Evolutionary conservation across 92 coral and sea anemone species (phyloP), one percentile per base, ranked within the genome.

Genomic region (Galaxea fascicularis): DNA sequence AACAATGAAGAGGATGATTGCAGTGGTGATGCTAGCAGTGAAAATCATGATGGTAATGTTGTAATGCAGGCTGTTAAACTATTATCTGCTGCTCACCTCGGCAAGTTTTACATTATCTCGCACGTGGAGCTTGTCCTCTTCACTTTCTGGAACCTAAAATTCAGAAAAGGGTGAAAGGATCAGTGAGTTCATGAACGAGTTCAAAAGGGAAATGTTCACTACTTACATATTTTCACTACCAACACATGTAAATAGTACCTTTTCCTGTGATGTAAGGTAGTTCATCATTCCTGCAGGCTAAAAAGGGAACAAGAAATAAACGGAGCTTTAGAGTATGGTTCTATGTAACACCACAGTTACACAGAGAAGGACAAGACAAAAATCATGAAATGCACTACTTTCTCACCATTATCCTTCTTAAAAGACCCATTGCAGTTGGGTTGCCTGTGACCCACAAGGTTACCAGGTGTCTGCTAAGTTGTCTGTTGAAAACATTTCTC

Each of bases 381-480:
- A 29, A 65, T 22, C 57, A 15, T 3, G 20, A 31, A 27, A 25
- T 6, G 11, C n/a, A n/a, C 14, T 10, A 35, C 8, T 21, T 26
- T 18, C 73, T 81, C 65, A 96, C 99, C 95, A 94, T 89, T 82
- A 94, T 94, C 78, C 99, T 87, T 65, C 83, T 93, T 31, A 96
- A 89, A 31, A 96, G 93, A 0, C 94, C 98, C 97, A 96, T 87
- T 9, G 98, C 99, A 25, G 99, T 96, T n/a, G 99, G 99, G 71
- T 96, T 95, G 3, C 99, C 99, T 49, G 99, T 96, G 56, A 93
- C 94, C 99, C 99, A 96, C 74, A 96, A 80, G 25, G 89, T 98
- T 52, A 96, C 99, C 78, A 96, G 92, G 72, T 96, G 99, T 13
- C 99, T 91, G 65, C 99, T 96, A 16, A 96, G 92, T 79, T 96